Percentiles rank a stretch among this genome's conserved stretches.
These are phyloP conservation scores for Upupa epops DNA, from an alignment of 2,113 vertebrate species.

Conservation along the genomic window DNA sequence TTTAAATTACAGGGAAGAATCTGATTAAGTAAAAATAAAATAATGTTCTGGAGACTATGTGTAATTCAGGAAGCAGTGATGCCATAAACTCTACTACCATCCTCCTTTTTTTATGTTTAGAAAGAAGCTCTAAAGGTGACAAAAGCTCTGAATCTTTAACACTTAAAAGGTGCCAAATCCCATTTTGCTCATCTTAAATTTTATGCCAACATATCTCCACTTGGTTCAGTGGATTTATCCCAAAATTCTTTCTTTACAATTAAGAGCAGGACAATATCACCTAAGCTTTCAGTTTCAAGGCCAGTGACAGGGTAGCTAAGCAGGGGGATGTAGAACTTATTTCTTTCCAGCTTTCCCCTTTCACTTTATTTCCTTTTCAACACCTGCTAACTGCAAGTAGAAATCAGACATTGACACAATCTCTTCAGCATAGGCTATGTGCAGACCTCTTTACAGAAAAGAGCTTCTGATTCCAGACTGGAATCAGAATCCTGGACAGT, in stretches of 20 bases:
- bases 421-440: accelerated
- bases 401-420: neutral
- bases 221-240: neutral
- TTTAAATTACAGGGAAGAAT: neutral
- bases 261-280: neutral
- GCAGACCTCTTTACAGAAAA: neutral
- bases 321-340: neutral
- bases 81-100: neutral
- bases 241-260: neutral
- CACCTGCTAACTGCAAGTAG: neutral
- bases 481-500: neutral
- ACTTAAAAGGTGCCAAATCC: neutral
- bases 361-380: neutral
- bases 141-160: neutral
- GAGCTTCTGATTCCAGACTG: neutral
- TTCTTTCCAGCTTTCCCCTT: neutral
- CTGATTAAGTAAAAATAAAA: neutral
- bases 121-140: neutral
- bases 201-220: neutral
- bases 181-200: neutral
- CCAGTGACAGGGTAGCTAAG: neutral
- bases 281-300: neutral
- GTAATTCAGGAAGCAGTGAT: neutral
- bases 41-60: neutral
- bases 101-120: neutral